A percentile compares a stretch with the other conserved stretches of the same genome.
Evolutionary conservation across 2,888 invertebrate genomes (phyloP).

Genomic region (Coenonympha glycerion): DNA sequence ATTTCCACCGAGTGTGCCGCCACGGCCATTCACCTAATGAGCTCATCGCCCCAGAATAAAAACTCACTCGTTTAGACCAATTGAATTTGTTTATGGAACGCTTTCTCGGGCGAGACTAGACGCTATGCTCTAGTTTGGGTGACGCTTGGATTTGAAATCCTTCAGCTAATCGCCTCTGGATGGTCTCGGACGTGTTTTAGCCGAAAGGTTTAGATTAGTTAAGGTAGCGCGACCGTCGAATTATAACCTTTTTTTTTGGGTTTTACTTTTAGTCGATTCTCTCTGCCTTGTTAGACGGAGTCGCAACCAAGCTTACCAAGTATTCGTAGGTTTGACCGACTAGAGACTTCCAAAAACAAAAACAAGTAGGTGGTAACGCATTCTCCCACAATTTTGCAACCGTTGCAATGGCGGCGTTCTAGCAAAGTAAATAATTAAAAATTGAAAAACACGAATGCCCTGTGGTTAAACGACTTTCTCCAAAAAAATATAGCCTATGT

Average conservation of each 20-base stretch:
- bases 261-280: conserved; percentile 9
- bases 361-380: too few species aligned
- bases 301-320: conserved; percentile 11
- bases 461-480: too few species aligned
- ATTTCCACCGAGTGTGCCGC: conserved; percentile 45
- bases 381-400: too few species aligned
- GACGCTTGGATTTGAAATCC: conserved; percentile 37
- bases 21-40: conserved; percentile 70
- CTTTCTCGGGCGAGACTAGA: conserved; percentile 60
- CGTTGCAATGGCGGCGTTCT: too few species aligned
- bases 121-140: conserved; percentile 52
- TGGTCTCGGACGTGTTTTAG: conserved; percentile 17
- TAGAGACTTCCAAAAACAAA: too few species aligned
- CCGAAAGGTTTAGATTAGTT: conserved; percentile 16
- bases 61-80: conserved; percentile 64
- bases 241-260: too few species aligned
- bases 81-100: conserved; percentile 66
- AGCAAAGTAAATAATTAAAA: too few species aligned
- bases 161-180: conserved; percentile 29
- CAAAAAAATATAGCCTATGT: too few species aligned
- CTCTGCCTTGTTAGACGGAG: background rate
- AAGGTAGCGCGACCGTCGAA: conserved; percentile 1
- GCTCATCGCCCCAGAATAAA: conserved; percentile 70
- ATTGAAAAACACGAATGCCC: too few species aligned
- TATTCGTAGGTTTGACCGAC: too few species aligned